Evolutionary conservation across 92 coral and sea anemone species (phyloP), one percentile per base, ranked within the genome.

Genomic region (Porites lobata): DNA sequence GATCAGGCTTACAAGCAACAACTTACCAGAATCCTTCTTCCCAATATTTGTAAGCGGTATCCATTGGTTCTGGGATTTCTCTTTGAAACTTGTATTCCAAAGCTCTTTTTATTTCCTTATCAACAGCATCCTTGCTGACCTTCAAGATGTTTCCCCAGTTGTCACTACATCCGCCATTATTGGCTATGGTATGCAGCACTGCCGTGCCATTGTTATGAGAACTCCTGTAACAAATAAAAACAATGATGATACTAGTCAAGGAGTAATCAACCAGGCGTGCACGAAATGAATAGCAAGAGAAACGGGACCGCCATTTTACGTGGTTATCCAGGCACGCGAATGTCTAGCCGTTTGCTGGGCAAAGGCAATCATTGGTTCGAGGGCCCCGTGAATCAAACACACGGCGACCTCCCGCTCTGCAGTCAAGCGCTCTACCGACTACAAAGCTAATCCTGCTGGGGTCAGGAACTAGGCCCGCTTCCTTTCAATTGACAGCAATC

Each of bases 121-220:
- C 83, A 19, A 85, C 26, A 1, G 21, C 79, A 54, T 58, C 59
- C 63, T 24, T 17, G 6, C 78, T 66, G 14, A 32, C 8, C 74
- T 79, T 22, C 17, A 77, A 8, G 29, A 79, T 61, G 15, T 77
- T 52, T n/a, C 85, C 90, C 90, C 90, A 80, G 21, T 58, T 57
- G n/a, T 87, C 86, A 14, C 85, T 77, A 67, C 90, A 87, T 51
- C 72, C 89, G 18, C 89, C 89, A 21, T 66, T 75, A n/a, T 67
- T 83, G 15, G 79, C 78, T 21, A 83, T 63, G 8, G 87, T 83
- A 14, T 83, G 87, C 69, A 83, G 79, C 8, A 72, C 87, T 3
- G 72, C 78, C 10, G 13, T 15, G 13, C 87, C 80, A 18, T 63
- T 73, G 15, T 71, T 57, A 9, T 63, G 51, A 17, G 2, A 2